Conservation (phyloP, 2,113 vertebrate genomes). For the Dicerorhinus sumatrensis region DNA sequence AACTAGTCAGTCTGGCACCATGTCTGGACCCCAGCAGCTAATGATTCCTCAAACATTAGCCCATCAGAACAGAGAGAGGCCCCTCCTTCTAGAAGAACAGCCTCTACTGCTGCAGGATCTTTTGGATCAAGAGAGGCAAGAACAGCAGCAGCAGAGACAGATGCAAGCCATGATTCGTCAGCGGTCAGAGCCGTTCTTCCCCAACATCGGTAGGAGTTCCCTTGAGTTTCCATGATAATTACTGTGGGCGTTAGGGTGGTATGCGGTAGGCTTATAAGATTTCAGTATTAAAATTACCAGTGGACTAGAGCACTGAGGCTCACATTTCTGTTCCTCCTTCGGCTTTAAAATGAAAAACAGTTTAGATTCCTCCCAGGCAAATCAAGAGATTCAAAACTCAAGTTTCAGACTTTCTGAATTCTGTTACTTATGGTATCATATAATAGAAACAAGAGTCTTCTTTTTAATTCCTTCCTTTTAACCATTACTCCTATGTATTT, state of each 20-base stretch:
- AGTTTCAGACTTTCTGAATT: neutral
- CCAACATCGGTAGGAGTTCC: slow-evolving; percentile 91
- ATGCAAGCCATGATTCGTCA: slow-evolving; percentile 98
- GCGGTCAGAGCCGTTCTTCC: slow-evolving; percentile 92
- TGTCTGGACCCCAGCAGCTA: slow-evolving; percentile 88
- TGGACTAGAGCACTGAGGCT: neutral
- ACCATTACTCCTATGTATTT: neutral
- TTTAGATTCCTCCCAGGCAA: neutral
- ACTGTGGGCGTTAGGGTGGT: neutral
- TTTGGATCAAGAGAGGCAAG: slow-evolving; percentile 97
- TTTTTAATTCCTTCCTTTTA: neutral
- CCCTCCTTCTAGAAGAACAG: slow-evolving; percentile 96
- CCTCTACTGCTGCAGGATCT: slow-evolving; percentile 97
- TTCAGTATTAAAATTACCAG: neutral
- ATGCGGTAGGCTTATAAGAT: neutral
- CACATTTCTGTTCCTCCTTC: neutral
- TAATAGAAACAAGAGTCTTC: neutral
- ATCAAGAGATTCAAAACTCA: neutral
- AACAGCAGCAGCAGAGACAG: slow-evolving; percentile 98
- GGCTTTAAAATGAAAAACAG: neutral
- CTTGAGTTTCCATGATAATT: neutral
- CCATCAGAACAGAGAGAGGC: slow-evolving; percentile 90
- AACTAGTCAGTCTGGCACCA: slow-evolving; percentile 84
- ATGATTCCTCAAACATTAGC: slow-evolving; percentile 87
- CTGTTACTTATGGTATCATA: neutral